Conservation (phyloP, 2,113 vertebrate species). For the Tapirus terrestris region DNA sequence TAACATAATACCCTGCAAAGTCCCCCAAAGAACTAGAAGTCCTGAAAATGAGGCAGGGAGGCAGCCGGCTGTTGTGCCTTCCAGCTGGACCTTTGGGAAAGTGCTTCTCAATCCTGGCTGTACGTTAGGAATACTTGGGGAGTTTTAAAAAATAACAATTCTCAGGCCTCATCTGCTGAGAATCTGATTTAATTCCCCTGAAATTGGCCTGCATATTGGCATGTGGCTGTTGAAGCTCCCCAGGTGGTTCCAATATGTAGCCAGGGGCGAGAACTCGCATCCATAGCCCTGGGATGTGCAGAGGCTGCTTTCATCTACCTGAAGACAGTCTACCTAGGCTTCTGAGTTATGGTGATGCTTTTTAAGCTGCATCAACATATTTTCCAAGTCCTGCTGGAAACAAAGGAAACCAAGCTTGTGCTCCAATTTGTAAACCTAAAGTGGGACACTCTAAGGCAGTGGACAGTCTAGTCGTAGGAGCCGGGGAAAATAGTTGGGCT, state of each 20-base stretch:
- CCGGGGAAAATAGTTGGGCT: not conserved
- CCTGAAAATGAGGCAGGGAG: not conserved
- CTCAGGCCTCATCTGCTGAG: not conserved
- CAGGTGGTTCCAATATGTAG: not conserved
- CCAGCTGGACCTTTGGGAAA: fast-evolving
- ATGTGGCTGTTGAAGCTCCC: not conserved
- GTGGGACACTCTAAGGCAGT: not conserved
- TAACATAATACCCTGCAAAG: fast-evolving
- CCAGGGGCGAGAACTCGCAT: not conserved
- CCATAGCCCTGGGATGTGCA: not conserved
- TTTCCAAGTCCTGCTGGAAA: conserved; percentile 35
- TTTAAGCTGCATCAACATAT: not conserved
- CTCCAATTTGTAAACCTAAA: not conserved
- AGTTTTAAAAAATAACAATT: not conserved
- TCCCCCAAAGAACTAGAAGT: not conserved
- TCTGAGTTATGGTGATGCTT: not conserved
- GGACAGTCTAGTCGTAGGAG: not conserved
- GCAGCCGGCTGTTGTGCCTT: fast-evolving
- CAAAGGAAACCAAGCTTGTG: conserved; percentile 12
- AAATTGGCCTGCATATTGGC: not conserved
- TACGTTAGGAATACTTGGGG: fast-evolving
- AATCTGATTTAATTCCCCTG: not conserved
- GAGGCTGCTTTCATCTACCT: not conserved
- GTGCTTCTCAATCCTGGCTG: not conserved
- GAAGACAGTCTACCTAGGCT: not conserved